A percentile compares a stretch with the other conserved stretches of the same genome.
Evolutionary conservation across 1,140 invertebrate genomes (phyloP).

Genomic region (Drosophila subpulchrella): DNA sequence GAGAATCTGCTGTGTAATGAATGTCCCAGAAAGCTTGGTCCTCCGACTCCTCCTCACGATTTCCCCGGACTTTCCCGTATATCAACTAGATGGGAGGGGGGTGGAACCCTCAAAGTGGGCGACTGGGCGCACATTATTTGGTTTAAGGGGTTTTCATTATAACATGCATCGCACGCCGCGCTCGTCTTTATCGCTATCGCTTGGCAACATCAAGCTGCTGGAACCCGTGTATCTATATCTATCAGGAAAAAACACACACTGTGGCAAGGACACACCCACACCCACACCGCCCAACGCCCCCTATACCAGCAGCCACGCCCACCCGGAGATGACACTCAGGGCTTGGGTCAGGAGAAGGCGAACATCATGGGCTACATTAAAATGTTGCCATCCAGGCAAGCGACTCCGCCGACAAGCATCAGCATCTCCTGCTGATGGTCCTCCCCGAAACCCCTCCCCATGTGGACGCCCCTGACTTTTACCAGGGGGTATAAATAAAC

Average conservation of each 20-base stretch:
- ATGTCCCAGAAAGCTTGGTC: slow-evolving; percentile 55
- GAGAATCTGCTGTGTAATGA: slow-evolving; percentile 78
- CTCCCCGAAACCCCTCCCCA: background rate
- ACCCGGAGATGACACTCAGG: slow-evolving; percentile 51
- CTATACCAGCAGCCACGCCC: slow-evolving; percentile 41
- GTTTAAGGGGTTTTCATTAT: slow-evolving; percentile 82
- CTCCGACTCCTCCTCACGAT: slow-evolving; percentile 4
- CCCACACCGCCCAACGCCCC: background rate
- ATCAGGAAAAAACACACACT: slow-evolving; percentile 40
- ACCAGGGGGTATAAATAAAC: slow-evolving; percentile 71
- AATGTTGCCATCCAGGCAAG: slow-evolving; percentile 64
- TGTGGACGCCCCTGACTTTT: background rate
- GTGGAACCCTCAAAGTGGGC: slow-evolving; percentile 1
- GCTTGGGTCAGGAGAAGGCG: slow-evolving; percentile 15
- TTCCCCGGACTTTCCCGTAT: background rate
- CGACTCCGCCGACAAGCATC: slow-evolving; percentile 15
- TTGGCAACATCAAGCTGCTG: slow-evolving; percentile 73
- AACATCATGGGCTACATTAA: slow-evolving; percentile 73
- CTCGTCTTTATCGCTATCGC: slow-evolving; percentile 71
- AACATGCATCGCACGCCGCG: slow-evolving; percentile 77
- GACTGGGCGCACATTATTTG: slow-evolving; percentile 64
- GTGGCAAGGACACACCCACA: slow-evolving; percentile 17
- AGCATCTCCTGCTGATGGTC: slow-evolving; percentile 14
- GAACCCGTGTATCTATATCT: slow-evolving; percentile 34
- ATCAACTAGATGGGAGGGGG: background rate